Percentiles rank a stretch among this genome's conserved stretches.
Evolutionary conservation across 2,113 vertebrate species (phyloP).

Genomic region (Lophius piscatorius): DNA sequence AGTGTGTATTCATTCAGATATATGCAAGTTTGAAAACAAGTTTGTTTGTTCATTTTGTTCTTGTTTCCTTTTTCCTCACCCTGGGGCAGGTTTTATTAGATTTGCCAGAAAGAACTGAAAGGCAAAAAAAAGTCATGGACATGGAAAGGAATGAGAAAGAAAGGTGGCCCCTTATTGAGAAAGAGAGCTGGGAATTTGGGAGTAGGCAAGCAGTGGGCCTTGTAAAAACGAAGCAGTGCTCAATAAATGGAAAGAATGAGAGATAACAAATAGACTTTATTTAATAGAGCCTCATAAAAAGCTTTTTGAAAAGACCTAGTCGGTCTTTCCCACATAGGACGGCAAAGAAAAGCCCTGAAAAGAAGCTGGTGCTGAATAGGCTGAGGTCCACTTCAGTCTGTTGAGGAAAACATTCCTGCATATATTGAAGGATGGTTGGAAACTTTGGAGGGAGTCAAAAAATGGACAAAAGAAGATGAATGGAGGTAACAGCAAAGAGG

Average conservation of each 20-base stretch:
- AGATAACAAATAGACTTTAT: slow-evolving; percentile 39
- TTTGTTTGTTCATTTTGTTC: too few species aligned
- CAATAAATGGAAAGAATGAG: slow-evolving; percentile 20
- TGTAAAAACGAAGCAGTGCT: slow-evolving; percentile 14
- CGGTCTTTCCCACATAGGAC: slow-evolving; percentile 72
- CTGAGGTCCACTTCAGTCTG: slow-evolving; percentile 37
- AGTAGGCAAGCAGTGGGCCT: slow-evolving; percentile 12
- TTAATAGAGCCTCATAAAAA: slow-evolving; percentile 58
- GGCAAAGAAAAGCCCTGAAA: slow-evolving; percentile 59
- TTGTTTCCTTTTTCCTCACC: neutral
- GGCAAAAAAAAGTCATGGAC: slow-evolving; percentile 55
- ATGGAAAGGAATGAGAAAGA: slow-evolving; percentile 49
- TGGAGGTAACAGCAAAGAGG: neutral
- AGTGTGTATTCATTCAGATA: too few species aligned
- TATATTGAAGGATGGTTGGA: slow-evolving; percentile 44
- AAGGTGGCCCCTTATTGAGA: slow-evolving; percentile 67
- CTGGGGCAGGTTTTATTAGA: slow-evolving; percentile 26
- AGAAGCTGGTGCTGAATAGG: slow-evolving; percentile 45
- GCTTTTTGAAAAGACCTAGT: slow-evolving; percentile 60
- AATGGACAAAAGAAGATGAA: neutral
- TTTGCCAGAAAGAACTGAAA: slow-evolving; percentile 12
- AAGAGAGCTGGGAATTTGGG: slow-evolving; percentile 27
- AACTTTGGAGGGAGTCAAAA: slow-evolving; percentile 19
- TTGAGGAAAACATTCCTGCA: slow-evolving; percentile 42
- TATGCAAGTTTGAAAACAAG: too few species aligned